phyloP scores from a whole-genome alignment of 2,797 vertebrate species.

The Lutjanus argentimaculatus region DNA sequence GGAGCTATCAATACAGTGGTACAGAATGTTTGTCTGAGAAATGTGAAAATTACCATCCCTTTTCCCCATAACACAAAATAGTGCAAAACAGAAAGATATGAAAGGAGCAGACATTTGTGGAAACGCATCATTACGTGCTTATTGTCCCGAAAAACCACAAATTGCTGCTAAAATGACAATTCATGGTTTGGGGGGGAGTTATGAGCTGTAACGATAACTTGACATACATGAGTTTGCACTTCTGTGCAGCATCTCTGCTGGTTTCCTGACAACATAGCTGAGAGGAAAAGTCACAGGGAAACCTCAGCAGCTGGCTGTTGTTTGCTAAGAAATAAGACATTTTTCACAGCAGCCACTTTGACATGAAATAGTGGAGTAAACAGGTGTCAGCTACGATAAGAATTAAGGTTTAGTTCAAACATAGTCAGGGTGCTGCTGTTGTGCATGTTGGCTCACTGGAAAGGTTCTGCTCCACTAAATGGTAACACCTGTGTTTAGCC shows the following conservation, averaged over 20 bases:
- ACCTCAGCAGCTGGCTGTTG: background rate
- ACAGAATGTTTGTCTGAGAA: too few relatives aligned
- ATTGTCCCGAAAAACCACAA: slow-evolving; percentile 19
- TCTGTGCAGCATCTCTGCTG: background rate
- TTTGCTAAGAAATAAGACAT: background rate
- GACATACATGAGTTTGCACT: background rate
- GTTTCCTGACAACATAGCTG: background rate
- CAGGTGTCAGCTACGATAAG: too few relatives aligned
- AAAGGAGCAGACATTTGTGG: slow-evolving; percentile 6
- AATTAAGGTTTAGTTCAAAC: too few relatives aligned
- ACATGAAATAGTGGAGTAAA: too few relatives aligned
- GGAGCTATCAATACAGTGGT: too few relatives aligned
- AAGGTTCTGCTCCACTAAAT: too few relatives aligned
- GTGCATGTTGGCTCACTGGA: too few relatives aligned
- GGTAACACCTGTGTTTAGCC: too few relatives aligned
- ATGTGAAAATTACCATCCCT: background rate
- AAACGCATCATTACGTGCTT: background rate
- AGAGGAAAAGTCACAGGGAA: background rate
- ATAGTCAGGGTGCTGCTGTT: too few relatives aligned
- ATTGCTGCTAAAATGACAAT: slow-evolving; percentile 21
- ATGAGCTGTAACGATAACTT: too few relatives aligned
- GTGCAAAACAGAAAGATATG: background rate
- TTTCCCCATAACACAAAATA: background rate
- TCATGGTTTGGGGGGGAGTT: slow-evolving; percentile 13
- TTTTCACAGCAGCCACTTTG: background rate